Base-by-base conservation (phyloP, 1,140 invertebrate genomes). In the Mya arenaria region DNA sequence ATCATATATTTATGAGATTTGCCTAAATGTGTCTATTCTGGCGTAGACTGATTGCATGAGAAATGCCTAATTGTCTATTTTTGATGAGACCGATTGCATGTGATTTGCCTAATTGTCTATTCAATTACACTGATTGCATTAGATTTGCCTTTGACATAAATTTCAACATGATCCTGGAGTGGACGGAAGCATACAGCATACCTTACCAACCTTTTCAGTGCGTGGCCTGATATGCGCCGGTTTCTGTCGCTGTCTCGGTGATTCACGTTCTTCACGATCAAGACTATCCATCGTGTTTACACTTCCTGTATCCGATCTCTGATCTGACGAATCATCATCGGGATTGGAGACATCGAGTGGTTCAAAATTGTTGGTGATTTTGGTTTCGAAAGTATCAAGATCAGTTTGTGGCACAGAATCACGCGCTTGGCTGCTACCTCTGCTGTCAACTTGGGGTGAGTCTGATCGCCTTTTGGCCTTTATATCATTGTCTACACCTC, bases 381-480 rank as follows among this genome's bases (percentile, higher is more conserved):
- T 86, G 10, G 89, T 90, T 82, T 88, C 89, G 69, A 90, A 86
- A 15, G 89, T 90, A 69, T 91, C 90, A 30, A 91, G 69, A 71
- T 91, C 90, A 23, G 90, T 91, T 44, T 90, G 88, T 56, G 88
- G 90, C 17, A 91, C 75, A 55, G 79, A 56, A 10, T 81, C 60
- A 39, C 56, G 32, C 56, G 19, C 58, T 74, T 36, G 56, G 41
- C 36, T 66, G 32, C 48, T 81, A 55, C 55, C 41, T 30, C 75
- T 60, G 36, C 52, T 72, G 19, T 82, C 66, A 13, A 72, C 56
- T 32, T 65, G 69, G 5, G 78, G 66, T 1, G 77, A 79, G 4
- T n/a, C 52, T 4, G 60, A 37, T 6, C 60, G 48, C 48, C 28
- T 37, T n/a, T 34, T 37, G 17, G 6, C 48, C 10, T 17, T n/a